Conservation (phyloP, 53 echinoderm and acorn worm genomes). For the Luidia sarsii region DNA sequence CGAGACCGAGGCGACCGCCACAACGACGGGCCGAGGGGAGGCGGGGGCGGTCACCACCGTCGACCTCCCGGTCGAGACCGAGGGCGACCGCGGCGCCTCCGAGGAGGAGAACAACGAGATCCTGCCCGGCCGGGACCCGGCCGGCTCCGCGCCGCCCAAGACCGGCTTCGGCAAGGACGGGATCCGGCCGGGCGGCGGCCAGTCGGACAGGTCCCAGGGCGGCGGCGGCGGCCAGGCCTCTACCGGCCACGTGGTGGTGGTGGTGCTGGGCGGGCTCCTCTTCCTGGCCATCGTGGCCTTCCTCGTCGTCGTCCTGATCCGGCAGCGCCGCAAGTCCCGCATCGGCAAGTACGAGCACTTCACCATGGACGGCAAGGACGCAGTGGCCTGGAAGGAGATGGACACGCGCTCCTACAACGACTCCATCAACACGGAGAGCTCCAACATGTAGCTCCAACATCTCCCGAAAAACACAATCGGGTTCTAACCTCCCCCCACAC, state of each 20-base stretch:
- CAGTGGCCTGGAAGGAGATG: constrained; percentile 62
- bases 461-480: background rate
- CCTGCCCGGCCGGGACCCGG: background rate
- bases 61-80: background rate
- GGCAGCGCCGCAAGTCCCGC: constrained; percentile 66
- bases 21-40: background rate
- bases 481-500: background rate
- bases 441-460: constrained; percentile 30
- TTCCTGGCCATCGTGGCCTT: constrained; percentile 71
- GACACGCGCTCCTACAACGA: constrained; percentile 44
- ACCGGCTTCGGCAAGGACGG: background rate
- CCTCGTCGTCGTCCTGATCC: constrained; percentile 63
- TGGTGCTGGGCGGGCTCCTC: constrained; percentile 68
- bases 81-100: background rate
- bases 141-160: background rate
- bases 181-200: background rate
- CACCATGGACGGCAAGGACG: constrained; percentile 69
- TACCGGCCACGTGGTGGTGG: constrained; percentile 64
- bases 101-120: constrained; percentile 20
- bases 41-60: constrained; percentile 15
- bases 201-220: background rate
- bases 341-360: constrained; percentile 76
- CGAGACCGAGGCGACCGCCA: constrained; percentile 20
- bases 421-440: constrained; percentile 41
- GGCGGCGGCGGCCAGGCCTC: background rate